These are phyloP conservation scores for Dendroctonus valens DNA, from an alignment of 1,140 invertebrate genomes.

Conservation along the genomic window DNA sequence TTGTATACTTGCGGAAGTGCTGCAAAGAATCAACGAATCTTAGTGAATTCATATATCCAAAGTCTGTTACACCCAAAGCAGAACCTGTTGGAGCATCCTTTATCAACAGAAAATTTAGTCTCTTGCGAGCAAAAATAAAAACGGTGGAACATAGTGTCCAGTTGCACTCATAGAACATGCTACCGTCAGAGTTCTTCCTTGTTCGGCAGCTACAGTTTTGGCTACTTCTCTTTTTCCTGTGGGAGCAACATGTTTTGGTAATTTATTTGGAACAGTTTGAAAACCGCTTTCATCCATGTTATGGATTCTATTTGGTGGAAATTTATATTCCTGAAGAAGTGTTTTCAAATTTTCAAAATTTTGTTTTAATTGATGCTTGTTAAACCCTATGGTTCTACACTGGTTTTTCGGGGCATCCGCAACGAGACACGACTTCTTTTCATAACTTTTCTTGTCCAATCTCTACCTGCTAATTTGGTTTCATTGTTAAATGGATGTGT, in stretches of 20 bases:
- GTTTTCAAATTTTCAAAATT: slow-evolving; percentile 16
- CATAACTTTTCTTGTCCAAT: slow-evolving; percentile 6
- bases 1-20: slow-evolving; percentile 29
- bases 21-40: slow-evolving; percentile 24
- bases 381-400: slow-evolving; percentile 4
- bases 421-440: slow-evolving; percentile 1
- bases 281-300: too few species aligned
- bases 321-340: too few species aligned
- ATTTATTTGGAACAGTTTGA: slow-evolving; percentile 15
- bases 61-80: slow-evolving; percentile 11
- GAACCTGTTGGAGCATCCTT: not conserved
- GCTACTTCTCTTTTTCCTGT: slow-evolving; percentile 24
- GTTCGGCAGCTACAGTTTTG: slow-evolving; percentile 13
- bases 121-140: too few species aligned
- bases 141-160: slow-evolving; percentile 12
- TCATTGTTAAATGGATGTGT: slow-evolving; percentile 1
- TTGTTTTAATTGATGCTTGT: slow-evolving; percentile 5
- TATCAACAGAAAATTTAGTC: not conserved
- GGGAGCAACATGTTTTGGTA: slow-evolving; percentile 12
- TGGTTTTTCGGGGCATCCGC: slow-evolving; percentile 12
- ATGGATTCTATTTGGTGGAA: too few species aligned
- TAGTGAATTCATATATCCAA: slow-evolving; percentile 17
- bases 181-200: slow-evolving; percentile 19
- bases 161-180: slow-evolving; percentile 22
- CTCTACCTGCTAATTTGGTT: slow-evolving; percentile 11